A percentile compares a stretch with the other conserved stretches of the same genome.
These are phyloP conservation scores for Automeris io DNA, from an alignment of 2,888 invertebrate species.

Conservation along the genomic window DNA sequence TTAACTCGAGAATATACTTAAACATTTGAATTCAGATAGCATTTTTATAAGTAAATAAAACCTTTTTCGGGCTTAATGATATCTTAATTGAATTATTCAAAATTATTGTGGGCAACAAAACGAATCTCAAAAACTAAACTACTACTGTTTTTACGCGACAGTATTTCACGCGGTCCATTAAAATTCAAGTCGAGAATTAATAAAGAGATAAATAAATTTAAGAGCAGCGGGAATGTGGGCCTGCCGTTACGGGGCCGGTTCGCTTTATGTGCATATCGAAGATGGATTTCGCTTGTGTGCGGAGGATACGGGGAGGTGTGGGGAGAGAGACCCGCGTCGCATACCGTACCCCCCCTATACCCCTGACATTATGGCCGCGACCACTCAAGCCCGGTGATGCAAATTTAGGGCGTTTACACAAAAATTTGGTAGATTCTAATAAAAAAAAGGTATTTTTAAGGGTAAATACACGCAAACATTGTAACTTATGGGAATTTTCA, in stretches of 20 bases:
- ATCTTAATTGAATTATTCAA: too few species aligned
- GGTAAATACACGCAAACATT: too few species aligned
- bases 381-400: too few species aligned
- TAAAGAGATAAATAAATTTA: slow-evolving; percentile 76
- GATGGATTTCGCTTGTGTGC: slow-evolving; percentile 66
- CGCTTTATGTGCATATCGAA: slow-evolving; percentile 75
- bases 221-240: slow-evolving; percentile 72
- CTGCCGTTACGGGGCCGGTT: slow-evolving; percentile 72
- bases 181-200: slow-evolving; percentile 71
- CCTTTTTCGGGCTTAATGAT: too few species aligned
- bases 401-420: too few species aligned
- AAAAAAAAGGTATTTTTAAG: too few species aligned
- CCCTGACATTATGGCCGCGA: slow-evolving; percentile 66
- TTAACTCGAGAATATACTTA: too few species aligned
- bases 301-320: slow-evolving; percentile 22
- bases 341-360: slow-evolving; percentile 41
- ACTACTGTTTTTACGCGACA: slow-evolving; percentile 4
- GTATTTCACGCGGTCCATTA: slow-evolving; percentile 53
- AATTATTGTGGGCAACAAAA: too few species aligned
- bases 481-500: too few species aligned
- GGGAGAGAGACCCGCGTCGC: slow-evolving; percentile 24
- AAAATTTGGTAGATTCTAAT: too few species aligned
- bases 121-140: not conserved
- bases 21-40: too few species aligned
- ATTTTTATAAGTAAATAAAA: too few species aligned